phyloP scores from a whole-genome alignment of 2,797 vertebrate genomes.

The Lycodopsis pacificus region DNA sequence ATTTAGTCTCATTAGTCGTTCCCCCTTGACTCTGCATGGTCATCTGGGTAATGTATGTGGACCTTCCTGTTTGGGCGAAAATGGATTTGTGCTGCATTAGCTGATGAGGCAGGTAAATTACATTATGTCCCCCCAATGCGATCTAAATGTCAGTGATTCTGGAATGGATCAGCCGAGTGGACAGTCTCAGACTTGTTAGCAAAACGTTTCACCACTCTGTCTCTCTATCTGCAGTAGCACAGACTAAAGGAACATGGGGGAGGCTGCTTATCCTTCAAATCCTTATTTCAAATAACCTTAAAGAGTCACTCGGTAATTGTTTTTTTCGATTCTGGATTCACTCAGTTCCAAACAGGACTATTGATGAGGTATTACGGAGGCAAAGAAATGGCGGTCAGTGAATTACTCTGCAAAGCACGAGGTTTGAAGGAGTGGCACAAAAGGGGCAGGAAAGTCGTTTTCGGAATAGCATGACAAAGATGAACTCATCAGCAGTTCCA shows the following conservation, averaged over 20 bases:
- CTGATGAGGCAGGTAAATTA: slow-evolving; percentile 88
- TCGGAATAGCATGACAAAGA: slow-evolving; percentile 44
- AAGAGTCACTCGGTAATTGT: slow-evolving; percentile 20
- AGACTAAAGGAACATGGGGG: slow-evolving; percentile 9
- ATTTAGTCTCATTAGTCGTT: slow-evolving; percentile 84
- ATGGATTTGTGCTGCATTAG: slow-evolving; percentile 89
- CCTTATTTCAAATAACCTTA: slow-evolving; percentile 31
- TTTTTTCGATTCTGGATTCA: slow-evolving; percentile 37
- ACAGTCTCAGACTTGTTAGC: slow-evolving; percentile 61
- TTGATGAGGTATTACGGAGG: slow-evolving; percentile 34
- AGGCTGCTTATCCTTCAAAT: slow-evolving; percentile 47
- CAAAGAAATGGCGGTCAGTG: slow-evolving; percentile 28
- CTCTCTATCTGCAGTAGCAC: slow-evolving; percentile 23
- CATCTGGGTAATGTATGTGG: slow-evolving; percentile 88
- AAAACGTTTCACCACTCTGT: slow-evolving; percentile 29
- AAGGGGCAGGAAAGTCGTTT: not conserved
- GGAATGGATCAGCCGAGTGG: slow-evolving; percentile 69
- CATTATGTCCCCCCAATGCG: slow-evolving; percentile 86
- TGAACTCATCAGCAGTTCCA: slow-evolving; percentile 49
- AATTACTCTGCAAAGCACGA: slow-evolving; percentile 23
- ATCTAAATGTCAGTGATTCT: slow-evolving; percentile 85
- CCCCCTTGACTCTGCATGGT: slow-evolving; percentile 80
- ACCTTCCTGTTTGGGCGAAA: slow-evolving; percentile 84
- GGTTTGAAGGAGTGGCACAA: slow-evolving; percentile 35
- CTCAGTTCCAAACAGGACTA: slow-evolving; percentile 26